Percentiles rank a stretch among this genome's conserved stretches.
phyloP scores from a whole-genome alignment of 2,888 invertebrate genomes.

The Icerya purchasi region DNA sequence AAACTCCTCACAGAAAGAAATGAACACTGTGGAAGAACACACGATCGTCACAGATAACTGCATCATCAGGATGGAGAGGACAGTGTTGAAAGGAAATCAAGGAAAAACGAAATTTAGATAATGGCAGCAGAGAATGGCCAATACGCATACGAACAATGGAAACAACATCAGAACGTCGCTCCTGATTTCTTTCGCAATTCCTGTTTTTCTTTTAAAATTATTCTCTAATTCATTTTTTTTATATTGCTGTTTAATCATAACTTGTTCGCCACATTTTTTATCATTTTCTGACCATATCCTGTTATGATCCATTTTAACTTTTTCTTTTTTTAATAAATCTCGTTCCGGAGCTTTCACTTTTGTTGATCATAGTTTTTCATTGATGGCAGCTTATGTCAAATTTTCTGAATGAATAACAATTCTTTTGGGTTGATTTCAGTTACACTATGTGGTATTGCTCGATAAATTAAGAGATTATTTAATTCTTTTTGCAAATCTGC shows the following conservation, averaged over 20 bases:
- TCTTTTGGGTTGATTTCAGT: background rate
- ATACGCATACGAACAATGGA: too few species aligned
- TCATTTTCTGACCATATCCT: background rate
- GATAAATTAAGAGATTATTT: background rate
- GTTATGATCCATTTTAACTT: background rate
- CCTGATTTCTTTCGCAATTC: background rate
- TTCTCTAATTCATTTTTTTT: too few species aligned
- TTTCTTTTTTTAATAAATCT: background rate
- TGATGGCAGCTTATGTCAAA: background rate
- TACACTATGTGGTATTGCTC: background rate
- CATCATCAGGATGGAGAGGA: too few species aligned
- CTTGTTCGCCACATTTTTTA: background rate
- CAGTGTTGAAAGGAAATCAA: too few species aligned
- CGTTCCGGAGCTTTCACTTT: background rate
- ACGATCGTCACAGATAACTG: too few species aligned
- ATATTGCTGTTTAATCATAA: background rate
- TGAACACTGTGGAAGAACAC: too few species aligned
- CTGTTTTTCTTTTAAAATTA: background rate
- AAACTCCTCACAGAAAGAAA: too few species aligned
- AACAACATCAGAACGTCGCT: too few species aligned
- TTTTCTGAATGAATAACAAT: background rate
- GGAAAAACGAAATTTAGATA: too few species aligned
- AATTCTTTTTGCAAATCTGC: background rate
- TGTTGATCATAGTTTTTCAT: background rate
- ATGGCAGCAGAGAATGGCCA: too few species aligned